Evolutionary conservation across 2,888 invertebrate species (phyloP).

Genomic region (Ypsolopha scabrella): DNA sequence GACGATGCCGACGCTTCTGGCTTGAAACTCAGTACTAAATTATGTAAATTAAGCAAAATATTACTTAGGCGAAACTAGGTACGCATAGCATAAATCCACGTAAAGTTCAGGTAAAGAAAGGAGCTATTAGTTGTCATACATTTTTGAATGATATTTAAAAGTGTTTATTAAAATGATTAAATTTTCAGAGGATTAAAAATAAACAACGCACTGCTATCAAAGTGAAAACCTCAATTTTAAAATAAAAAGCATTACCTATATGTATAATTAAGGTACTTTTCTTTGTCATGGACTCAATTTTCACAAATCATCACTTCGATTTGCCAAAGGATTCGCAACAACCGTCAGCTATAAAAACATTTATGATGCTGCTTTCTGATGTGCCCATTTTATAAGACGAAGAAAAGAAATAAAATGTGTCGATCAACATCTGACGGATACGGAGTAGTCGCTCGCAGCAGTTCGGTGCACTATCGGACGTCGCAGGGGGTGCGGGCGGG

Average conservation of each 20-base stretch:
- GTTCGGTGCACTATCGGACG: constrained; percentile 50
- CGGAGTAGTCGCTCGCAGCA: constrained; percentile 28
- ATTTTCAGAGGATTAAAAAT: too few species aligned
- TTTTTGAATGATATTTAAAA: too few species aligned
- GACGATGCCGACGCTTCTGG: not conserved
- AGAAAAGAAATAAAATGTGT: constrained; percentile 36
- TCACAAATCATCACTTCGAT: not conserved
- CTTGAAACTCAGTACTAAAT: not conserved
- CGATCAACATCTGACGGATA: constrained; percentile 58
- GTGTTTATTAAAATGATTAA: too few species aligned
- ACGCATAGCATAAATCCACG: too few species aligned
- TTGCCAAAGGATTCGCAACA: not conserved
- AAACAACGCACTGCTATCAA: too few species aligned
- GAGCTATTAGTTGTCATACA: too few species aligned
- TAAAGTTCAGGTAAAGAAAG: too few species aligned
- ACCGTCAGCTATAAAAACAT: constrained; percentile 4
- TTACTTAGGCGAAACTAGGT: too few species aligned
- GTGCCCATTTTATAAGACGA: constrained; percentile 9
- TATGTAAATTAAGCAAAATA: too few species aligned
- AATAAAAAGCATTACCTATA: too few species aligned
- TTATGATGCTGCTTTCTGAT: constrained; percentile 9
- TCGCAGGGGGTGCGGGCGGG: constrained; percentile 20
- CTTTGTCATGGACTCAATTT: not conserved
- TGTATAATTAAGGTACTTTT: too few species aligned
- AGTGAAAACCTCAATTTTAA: too few species aligned